Conservation (phyloP, 2,797 vertebrate genomes). For the Potorous gilbertii region DNA sequence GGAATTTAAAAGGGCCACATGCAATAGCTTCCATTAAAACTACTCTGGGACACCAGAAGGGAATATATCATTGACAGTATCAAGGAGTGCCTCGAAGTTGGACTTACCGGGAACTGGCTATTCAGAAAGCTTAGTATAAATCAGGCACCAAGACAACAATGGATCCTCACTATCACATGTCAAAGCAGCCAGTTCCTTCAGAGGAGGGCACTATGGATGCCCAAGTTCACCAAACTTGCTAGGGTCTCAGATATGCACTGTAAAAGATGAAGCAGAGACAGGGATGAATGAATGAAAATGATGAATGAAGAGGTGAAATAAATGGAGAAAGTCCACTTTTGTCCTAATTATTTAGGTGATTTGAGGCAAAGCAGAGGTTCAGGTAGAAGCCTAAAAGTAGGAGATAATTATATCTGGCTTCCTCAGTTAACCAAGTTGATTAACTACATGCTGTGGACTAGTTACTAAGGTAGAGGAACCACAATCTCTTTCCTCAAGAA, state of each 20-base stretch:
- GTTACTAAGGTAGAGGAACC: neutral
- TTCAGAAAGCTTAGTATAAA: slow-evolving; percentile 62
- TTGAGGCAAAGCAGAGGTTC: neutral
- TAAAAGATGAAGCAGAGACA: slow-evolving; percentile 61
- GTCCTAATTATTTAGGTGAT: neutral
- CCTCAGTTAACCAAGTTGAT: neutral
- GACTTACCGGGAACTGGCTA: slow-evolving; percentile 58
- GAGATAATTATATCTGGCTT: neutral
- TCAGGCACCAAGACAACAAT: slow-evolving; percentile 65
- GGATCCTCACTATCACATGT: slow-evolving; percentile 47
- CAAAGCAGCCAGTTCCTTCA: slow-evolving; percentile 29
- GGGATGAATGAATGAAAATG: neutral
- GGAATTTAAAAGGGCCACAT: slow-evolving; percentile 77
- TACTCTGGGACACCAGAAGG: slow-evolving; percentile 77
- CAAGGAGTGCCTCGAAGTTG: slow-evolving; percentile 76
- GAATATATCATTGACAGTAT: slow-evolving; percentile 70
- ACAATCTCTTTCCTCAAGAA: neutral
- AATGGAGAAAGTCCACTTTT: neutral
- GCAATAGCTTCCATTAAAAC: slow-evolving; percentile 79
- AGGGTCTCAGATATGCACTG: slow-evolving; percentile 56
- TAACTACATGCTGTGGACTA: neutral
- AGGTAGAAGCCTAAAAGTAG: neutral
- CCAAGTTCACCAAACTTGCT: slow-evolving; percentile 54
- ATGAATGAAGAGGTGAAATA: neutral
- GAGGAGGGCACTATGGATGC: slow-evolving; percentile 39